Base-by-base conservation (phyloP, 2,797 vertebrate species). In the Syngnathus acus region DNA sequence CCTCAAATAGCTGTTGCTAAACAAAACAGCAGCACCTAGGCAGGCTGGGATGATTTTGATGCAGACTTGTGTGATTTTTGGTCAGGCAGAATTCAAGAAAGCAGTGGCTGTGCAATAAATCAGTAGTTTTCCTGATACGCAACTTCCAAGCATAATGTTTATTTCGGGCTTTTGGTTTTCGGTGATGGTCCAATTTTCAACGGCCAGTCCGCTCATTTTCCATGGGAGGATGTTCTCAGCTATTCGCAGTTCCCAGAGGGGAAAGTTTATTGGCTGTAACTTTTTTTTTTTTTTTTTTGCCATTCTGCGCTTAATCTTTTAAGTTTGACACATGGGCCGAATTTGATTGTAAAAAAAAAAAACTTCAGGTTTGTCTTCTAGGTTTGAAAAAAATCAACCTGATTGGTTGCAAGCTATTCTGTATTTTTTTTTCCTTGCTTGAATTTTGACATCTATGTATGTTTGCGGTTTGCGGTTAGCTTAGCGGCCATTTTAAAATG, bases 91-190 rank as follows among this genome's bases (percentile, higher is more conserved):
- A 57, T 1, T 57, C n/a, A 1, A 40, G 19, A 3, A n/a, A 38
- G 3, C 65, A 11, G 38, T 3, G 48, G 58, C 10, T 2, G 6
- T 68, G 62, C 61, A 66, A 43, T 60, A 59, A 51, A 67, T 69
- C 39, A 58, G 45, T 10, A 13, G 5, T 45, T 62, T 45, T 62
- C 60, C 26, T 45, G 60, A 26, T 26, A 17, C 7, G 3, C 14
- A 17, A 26, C 6, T 38, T 58, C 23, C 55, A 17, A 17, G 55
- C 32, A 58, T 38, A 43, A 26, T 45, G 42, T 62, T 47, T 62
- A 62, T 45, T 62, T 62, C 11, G 26, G 42, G 16, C 42, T 45
- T 32, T 62, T 62, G 60, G n/a, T 43, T 45, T 62, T 62, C 23
- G 9, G 42, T 23, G 21, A 23, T 45, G 60, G 21, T 47, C 42